Evolutionary conservation across 2,888 invertebrate species (phyloP), one percentile per base, ranked within the genome.

Genomic region (Campoletis raptor): DNA sequence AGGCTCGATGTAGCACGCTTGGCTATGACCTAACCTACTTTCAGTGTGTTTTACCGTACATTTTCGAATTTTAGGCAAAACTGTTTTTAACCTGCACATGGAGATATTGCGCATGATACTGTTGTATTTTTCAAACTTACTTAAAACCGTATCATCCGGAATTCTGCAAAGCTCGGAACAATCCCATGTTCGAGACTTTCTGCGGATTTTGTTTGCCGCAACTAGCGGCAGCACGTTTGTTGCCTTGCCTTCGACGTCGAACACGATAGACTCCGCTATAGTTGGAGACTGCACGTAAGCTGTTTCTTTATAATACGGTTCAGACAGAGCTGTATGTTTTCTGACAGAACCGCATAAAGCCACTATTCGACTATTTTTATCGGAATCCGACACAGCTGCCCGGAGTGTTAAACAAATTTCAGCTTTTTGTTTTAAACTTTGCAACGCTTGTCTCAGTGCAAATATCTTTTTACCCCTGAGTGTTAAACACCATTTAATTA

Each of bases 171-270:
- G 15, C 15, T 6, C 12, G 37, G 66, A 66, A 66, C 66, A 66
- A 66, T 37, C n/a, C 66, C 66, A 66, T 6, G 66, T 37, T 15
- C 9, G 37, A 37, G 15, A 61, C n/a, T 15, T 0, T 18, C 18
- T 7, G 30, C 15, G 30, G 21, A 18, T 67, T 18, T 67, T 40
- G n/a, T 40, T 67, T 10, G 40, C 40, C 8, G 3, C 40, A 37
- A 67, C 18, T 40, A 40, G 4, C n/a, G 67, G 67, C n/a, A 67
- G 18, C 9, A 67, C 9, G 18, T 67, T 67, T 18, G n/a, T 40
- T 18, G 67, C 67, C 40, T 67, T 67, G n/a, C 67, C 67, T n/a
- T 67, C 40, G 7, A 67, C n/a, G 40, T n/a, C 40, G n/a, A 67
- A n/a, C 9, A n/a, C 37, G 36, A 67, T 67, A 67, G 67, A 18